Conservation (phyloP, 2,797 vertebrate genomes). For the Corythornis leucogaster region DNA sequence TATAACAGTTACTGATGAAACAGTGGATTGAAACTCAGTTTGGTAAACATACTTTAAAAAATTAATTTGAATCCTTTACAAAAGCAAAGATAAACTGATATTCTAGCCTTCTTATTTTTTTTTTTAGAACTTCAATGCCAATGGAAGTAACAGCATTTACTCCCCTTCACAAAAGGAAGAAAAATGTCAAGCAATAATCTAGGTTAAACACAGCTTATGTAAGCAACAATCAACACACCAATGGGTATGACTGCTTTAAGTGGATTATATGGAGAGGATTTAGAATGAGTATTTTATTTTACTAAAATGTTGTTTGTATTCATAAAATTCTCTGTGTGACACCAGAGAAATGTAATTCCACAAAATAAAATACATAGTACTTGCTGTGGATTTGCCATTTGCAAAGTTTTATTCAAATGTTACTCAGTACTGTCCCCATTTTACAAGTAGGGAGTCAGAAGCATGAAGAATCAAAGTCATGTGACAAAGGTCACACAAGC, state of each 20-base stretch:
- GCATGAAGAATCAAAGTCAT: background rate
- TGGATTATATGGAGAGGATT: slow-evolving; percentile 20
- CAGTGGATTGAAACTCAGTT: background rate
- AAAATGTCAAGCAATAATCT: background rate
- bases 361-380: background rate
- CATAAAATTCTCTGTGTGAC: background rate
- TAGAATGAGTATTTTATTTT: background rate
- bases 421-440: background rate
- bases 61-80: background rate
- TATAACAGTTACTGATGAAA: background rate
- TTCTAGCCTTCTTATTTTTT: background rate
- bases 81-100: background rate
- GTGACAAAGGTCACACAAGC: background rate
- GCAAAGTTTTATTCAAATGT: background rate
- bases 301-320: background rate
- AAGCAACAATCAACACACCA: background rate
- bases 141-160: background rate
- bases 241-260: background rate
- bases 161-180: background rate
- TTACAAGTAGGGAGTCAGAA: background rate
- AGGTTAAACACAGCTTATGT: slow-evolving; percentile 32
- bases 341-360: background rate
- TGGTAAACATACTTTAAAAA: background rate
- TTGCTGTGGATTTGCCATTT: background rate
- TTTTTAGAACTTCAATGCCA: background rate